These are phyloP conservation scores for Choristoneura rosaceana DNA, from an alignment of 2,888 invertebrate genomes.

Conservation along the genomic window DNA sequence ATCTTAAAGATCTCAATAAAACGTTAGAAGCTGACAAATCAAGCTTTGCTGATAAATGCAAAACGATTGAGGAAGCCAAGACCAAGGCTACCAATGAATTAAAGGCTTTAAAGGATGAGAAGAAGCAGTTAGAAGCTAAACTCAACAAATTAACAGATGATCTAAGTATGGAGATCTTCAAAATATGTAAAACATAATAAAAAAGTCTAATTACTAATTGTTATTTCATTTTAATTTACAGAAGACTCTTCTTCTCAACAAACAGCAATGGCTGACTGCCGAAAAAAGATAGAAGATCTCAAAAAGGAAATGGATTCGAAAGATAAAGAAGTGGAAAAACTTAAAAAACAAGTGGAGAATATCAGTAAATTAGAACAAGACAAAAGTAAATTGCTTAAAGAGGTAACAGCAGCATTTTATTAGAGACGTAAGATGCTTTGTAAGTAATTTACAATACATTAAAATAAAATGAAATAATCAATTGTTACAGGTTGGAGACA, in stretches of 20 bases:
- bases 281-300: conserved; percentile 87
- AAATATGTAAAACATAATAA: neutral
- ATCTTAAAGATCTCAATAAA: conserved; percentile 81
- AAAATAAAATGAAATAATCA: conserved; percentile 18
- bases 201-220: neutral
- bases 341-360: conserved; percentile 86
- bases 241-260: conserved; percentile 84
- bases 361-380: conserved; percentile 81
- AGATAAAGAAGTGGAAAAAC: conserved; percentile 86
- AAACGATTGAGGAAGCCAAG: conserved; percentile 71
- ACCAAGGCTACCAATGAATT: conserved; percentile 70
- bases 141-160: conserved; percentile 85
- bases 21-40: conserved; percentile 79
- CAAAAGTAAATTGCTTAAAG: conserved; percentile 85
- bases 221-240: conserved; percentile 55
- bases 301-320: conserved; percentile 87
- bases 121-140: conserved; percentile 86
- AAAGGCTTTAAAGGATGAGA: conserved; percentile 87
- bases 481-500: conserved; percentile 85
- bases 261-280: conserved; percentile 82
- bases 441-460: neutral
- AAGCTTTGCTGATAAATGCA: conserved; percentile 64
- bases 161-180: conserved; percentile 76
- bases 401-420: conserved; percentile 66
- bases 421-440: neutral